Base-by-base conservation (phyloP, 1,140 invertebrate species). In the Drosophila lowei region DNA sequence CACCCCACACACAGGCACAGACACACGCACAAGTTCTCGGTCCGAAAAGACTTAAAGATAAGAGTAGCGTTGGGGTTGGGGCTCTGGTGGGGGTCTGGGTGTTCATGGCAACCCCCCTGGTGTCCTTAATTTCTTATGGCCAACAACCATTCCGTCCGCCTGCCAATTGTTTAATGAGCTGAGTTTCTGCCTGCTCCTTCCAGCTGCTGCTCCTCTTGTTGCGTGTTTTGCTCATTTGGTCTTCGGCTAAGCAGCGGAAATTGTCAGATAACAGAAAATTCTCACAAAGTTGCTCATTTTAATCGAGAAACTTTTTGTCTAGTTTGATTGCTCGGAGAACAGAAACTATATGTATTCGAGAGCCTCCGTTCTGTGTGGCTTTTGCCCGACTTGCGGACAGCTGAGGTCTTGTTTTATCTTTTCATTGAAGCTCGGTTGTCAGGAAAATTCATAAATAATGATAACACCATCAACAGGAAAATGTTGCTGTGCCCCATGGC, bases 131-230 rank as follows among this genome's bases (percentile, higher is more conserved):
- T 80, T 79, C 77, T 81, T 73, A 59, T 76, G 65, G 62, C 66
- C 67, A 58, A 55, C 67, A 59, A 67, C 55, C 56, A 63, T 71
- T 50, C 47, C 55, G 65, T 28, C 64, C 54, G 70, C 66, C 72
- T 80, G 81, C 77, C 81, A 85, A 85, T 85, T 86, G 77, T 80
- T 86, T 85, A 85, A 85, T 85, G 80, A 85, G 81, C 80, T 86
- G 77, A 74, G 66, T 77, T 70, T 70, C 59, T 13, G 34, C 46
- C 42, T 46, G 30, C 48, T 76, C 47, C 46, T 67, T 8, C 28
- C 44, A 54, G 63, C 25, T 67, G 30, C 53, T 48, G 52, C 41
- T 38, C 66, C 62, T 72, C 57, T 81, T 47, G 79, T 70, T 79
- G 77, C 72, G 66, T 67, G 54, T 49, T 57, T 46, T 63, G 71